These are phyloP conservation scores for Apodemus speciosus DNA, from an alignment of 2,113 vertebrate genomes.

Conservation along the genomic window DNA sequence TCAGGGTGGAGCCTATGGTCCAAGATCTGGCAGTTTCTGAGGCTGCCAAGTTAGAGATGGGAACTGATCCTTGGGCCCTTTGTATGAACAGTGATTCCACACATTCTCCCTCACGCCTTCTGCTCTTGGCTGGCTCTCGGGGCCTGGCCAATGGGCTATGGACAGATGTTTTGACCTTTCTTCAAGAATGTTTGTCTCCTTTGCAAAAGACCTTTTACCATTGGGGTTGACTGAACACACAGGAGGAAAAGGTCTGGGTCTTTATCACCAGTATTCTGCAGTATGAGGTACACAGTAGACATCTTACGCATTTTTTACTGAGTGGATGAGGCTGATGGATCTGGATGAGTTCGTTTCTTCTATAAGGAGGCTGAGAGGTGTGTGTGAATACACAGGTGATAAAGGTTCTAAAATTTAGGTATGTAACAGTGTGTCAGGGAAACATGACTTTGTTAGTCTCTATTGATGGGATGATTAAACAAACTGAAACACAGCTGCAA, in stretches of 20 bases:
- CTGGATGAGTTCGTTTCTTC: not conserved
- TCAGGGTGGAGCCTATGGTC: not conserved
- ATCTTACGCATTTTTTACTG: not conserved
- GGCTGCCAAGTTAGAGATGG: not conserved
- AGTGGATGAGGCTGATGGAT: not conserved
- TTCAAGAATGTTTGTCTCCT: not conserved
- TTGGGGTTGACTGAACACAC: not conserved
- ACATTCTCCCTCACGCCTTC: no score
- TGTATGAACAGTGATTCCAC: not conserved
- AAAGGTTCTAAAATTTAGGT: not conserved
- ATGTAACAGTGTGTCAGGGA: not conserved
- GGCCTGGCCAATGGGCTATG: not conserved
- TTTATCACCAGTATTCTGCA: not conserved
- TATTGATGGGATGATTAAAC: not conserved
- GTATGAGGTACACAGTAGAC: not conserved
- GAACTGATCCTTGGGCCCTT: not conserved
- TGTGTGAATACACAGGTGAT: not conserved
- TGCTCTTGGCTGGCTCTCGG: not conserved
- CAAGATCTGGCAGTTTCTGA: not conserved
- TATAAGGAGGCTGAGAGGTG: not conserved
- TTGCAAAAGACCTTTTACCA: not conserved
- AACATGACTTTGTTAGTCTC: not conserved
- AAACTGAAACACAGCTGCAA: not conserved
- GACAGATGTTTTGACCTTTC: not conserved
- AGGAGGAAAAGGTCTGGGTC: not conserved